These are phyloP conservation scores for Bombus picipes DNA, from an alignment of 1,140 invertebrate genomes.

Conservation along the genomic window DNA sequence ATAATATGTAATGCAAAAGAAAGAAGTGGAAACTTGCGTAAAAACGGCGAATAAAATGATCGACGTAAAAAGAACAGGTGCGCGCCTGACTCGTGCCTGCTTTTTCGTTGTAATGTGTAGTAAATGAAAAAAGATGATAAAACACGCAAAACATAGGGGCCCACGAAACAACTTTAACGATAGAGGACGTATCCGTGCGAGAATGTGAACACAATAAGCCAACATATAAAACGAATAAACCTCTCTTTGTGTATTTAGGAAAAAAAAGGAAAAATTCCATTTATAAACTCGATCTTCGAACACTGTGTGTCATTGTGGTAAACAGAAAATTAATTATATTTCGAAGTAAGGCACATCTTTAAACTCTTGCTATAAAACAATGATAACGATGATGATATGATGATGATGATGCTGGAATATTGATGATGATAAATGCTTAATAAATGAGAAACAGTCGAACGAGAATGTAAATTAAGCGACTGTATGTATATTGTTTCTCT, in stretches of 20 bases:
- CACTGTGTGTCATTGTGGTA: constrained; percentile 25
- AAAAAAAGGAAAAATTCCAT: background rate
- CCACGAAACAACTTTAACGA: constrained; percentile 36
- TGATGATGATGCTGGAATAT: constrained; percentile 5
- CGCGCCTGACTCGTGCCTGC: constrained; percentile 51
- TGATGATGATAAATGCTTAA: constrained; percentile 29
- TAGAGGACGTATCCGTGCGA: constrained; percentile 13
- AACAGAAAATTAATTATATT: constrained; percentile 31
- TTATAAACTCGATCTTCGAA: constrained; percentile 33
- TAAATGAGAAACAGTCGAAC: constrained; percentile 11
- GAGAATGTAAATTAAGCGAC: constrained; percentile 33
- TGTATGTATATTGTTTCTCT: background rate
- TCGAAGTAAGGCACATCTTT: constrained; percentile 21
- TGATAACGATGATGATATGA: background rate
- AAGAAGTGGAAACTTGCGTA: constrained; percentile 47
- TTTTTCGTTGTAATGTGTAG: constrained; percentile 62
- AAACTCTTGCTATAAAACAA: constrained; percentile 26
- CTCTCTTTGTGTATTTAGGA: constrained; percentile 37
- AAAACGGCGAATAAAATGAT: constrained; percentile 21
- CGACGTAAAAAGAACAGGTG: constrained; percentile 47
- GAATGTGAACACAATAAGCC: background rate
- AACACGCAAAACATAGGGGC: constrained; percentile 29
- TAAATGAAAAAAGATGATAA: constrained; percentile 7
- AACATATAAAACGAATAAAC: constrained; percentile 11
- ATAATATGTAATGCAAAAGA: constrained; percentile 24